Conservation (phyloP, 2,888 invertebrate species). For the Metalampra italica region DNA sequence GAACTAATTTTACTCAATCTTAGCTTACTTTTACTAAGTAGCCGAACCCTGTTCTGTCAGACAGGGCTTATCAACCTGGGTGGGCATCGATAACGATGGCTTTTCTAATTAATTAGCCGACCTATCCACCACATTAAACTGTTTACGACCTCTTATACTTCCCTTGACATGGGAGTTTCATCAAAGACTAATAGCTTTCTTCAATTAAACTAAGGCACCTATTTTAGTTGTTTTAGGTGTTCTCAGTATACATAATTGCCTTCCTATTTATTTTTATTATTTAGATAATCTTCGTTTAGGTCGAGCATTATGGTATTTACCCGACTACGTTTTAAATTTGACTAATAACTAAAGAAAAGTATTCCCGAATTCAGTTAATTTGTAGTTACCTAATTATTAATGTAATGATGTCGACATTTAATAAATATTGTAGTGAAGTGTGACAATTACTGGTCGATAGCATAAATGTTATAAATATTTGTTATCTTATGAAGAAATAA, state of each 20-base stretch:
- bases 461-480: no score
- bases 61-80: slow-evolving; percentile 43
- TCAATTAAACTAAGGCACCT: neutral
- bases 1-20: no score
- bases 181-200: slow-evolving; percentile 10
- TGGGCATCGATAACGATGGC: slow-evolving; percentile 53
- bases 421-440: neutral
- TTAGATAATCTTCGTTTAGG: no score
- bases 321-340: no score
- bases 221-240: neutral
- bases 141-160: slow-evolving; percentile 54
- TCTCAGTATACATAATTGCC: neutral
- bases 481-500: neutral
- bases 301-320: no score
- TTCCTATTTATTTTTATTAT: no score
- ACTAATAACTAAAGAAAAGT: no score
- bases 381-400: no score
- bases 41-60: slow-evolving; percentile 31
- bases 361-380: no score
- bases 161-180: slow-evolving; percentile 3
- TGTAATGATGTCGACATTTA: no score
- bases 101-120: slow-evolving; percentile 66
- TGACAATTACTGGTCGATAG: no score
- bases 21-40: slow-evolving; percentile 11
- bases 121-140: slow-evolving; percentile 68